Evolutionary conservation across 2,113 vertebrate genomes (phyloP).

Genomic region (Thomomys bottae): DNA sequence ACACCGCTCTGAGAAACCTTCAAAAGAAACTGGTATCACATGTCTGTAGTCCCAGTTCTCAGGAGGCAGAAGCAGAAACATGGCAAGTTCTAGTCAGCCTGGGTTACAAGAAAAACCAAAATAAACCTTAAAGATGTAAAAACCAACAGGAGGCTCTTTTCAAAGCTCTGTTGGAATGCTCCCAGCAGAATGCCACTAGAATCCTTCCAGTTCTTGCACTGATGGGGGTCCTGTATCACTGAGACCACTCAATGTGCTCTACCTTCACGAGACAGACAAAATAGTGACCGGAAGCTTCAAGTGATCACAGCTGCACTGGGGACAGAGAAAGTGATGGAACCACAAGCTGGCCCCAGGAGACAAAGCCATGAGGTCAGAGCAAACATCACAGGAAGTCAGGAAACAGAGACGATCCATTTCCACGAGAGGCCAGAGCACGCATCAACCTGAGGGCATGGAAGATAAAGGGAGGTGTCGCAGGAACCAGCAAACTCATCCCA

Average conservation of each 20-base stretch:
- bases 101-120: too few species aligned
- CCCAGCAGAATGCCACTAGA: too few species aligned
- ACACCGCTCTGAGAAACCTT: not conserved
- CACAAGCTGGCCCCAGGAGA: not conserved
- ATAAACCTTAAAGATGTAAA: too few species aligned
- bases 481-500: too few species aligned
- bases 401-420: not conserved
- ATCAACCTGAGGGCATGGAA: too few species aligned
- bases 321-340: not conserved
- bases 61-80: too few species aligned
- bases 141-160: too few species aligned
- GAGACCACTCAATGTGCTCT: too few species aligned
- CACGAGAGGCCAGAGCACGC: not conserved
- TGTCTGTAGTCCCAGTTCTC: not conserved
- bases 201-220: not conserved
- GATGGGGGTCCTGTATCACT: not conserved
- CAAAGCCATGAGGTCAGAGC: not conserved
- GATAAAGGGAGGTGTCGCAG: too few species aligned
- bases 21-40: not conserved
- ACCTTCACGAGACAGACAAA: not conserved
- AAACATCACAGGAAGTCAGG: not conserved
- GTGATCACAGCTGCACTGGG: rapidly evolving
- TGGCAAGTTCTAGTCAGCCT: too few species aligned
- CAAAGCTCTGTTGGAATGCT: not conserved
- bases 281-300: not conserved